Percentiles rank a stretch among this genome's conserved stretches.
phyloP scores from a whole-genome alignment of 2,113 vertebrate genomes.

The Hemiprocne comata region DNA sequence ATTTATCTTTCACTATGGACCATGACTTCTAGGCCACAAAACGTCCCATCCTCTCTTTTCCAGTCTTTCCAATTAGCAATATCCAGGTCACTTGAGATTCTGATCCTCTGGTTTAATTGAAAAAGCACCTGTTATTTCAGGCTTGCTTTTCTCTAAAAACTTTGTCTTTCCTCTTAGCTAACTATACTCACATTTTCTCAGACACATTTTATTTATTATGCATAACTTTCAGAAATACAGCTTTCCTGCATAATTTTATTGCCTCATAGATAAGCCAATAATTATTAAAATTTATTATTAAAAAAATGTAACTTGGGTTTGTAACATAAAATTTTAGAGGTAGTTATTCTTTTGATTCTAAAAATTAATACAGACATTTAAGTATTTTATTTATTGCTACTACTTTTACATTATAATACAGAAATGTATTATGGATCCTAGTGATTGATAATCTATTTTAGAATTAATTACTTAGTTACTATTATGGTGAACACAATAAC shows the following conservation, averaged over 20 bases:
- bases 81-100: background rate
- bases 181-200: background rate
- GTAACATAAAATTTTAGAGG: background rate
- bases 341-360: background rate
- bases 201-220: background rate
- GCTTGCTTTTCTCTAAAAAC: background rate
- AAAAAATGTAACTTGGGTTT: background rate
- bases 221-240: background rate
- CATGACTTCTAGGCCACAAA: background rate
- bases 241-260: conserved; percentile 6
- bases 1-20: background rate
- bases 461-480: background rate
- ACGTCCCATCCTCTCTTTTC: background rate
- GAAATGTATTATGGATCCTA: background rate
- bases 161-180: background rate
- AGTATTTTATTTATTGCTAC: background rate
- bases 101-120: background rate
- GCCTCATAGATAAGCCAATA: background rate
- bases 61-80: background rate
- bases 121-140: background rate
- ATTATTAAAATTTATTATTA: conserved; percentile 15
- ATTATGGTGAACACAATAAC: background rate
- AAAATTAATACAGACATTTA: conserved; percentile 4
- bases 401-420: background rate
- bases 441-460: background rate